Conservation (phyloP, 2,797 vertebrate genomes). For the Rhinatrema bivittatum region DNA sequence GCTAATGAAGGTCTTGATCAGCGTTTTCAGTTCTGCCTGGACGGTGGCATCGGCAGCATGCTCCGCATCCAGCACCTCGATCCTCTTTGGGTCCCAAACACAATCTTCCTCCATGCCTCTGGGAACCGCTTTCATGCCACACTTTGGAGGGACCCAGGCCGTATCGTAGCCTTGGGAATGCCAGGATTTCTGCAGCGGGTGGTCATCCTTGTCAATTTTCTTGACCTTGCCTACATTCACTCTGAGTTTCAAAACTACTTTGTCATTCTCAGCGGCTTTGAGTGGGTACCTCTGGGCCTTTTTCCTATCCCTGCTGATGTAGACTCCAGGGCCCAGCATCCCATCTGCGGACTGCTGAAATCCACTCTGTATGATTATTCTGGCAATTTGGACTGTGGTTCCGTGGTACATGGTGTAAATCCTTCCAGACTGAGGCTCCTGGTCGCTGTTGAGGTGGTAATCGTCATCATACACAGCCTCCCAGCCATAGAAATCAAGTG, state of each 20-base stretch:
- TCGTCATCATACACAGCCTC: slow-evolving; percentile 3
- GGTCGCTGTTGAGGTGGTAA: background rate
- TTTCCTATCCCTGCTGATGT: background rate
- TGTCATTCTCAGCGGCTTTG: background rate
- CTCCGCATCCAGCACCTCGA: slow-evolving; percentile 5
- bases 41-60: too few relatives aligned
- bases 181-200: slow-evolving; percentile 16
- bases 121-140: slow-evolving; percentile 11
- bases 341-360: background rate
- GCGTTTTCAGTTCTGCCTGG: background rate
- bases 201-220: slow-evolving; percentile 5
- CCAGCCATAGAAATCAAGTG: slow-evolving; percentile 28
- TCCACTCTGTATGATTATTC: background rate
- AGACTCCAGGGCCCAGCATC: slow-evolving; percentile 2
- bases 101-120: slow-evolving; percentile 19
- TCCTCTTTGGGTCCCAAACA: slow-evolving; percentile 11
- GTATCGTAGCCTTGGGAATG: slow-evolving; percentile 16
- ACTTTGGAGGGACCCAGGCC: slow-evolving; percentile 23
- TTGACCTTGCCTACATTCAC: slow-evolving; percentile 19
- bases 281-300: background rate
- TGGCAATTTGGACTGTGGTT: background rate
- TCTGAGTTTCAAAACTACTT: slow-evolving; percentile 6
- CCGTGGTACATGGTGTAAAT: background rate
- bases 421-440: background rate
- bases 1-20: background rate